phyloP scores from a whole-genome alignment of 2,797 vertebrate genomes.

The Anguilla marmorata region DNA sequence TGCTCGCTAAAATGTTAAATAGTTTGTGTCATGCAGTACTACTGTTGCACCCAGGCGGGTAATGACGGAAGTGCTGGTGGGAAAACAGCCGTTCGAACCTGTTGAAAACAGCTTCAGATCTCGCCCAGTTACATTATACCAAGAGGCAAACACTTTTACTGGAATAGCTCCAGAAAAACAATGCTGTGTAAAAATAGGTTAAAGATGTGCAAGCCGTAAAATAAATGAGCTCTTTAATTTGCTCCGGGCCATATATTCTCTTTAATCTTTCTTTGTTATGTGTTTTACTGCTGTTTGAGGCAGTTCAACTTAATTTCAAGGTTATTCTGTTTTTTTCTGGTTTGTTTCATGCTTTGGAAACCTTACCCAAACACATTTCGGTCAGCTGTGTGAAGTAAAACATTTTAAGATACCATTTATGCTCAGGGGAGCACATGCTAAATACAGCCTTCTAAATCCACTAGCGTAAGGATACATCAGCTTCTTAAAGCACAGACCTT shows the following conservation, averaged over 20 bases:
- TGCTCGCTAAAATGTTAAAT: neutral
- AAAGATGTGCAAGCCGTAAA: neutral
- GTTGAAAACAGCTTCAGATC: neutral
- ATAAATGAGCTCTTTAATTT: neutral
- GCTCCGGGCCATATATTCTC: neutral
- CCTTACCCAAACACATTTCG: neutral
- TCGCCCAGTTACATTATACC: neutral
- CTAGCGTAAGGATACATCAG: neutral
- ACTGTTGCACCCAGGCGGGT: neutral
- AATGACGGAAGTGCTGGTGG: neutral
- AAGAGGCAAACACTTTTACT: neutral
- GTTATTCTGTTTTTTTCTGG: neutral
- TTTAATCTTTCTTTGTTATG: neutral
- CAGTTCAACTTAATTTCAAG: neutral
- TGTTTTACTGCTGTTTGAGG: neutral
- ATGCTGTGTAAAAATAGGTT: neutral
- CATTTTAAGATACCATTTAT: conserved; percentile 14
- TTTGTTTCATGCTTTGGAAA: neutral
- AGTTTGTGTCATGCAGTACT: neutral
- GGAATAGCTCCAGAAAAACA: neutral
- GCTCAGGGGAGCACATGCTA: neutral
- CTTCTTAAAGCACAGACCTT: neutral
- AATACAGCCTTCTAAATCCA: neutral
- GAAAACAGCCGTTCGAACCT: neutral
- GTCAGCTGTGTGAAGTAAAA: neutral